Percentiles rank a stretch among this genome's conserved stretches.
Conservation (phyloP, 2,888 invertebrate species). For the Harmothoe impar region DNA sequence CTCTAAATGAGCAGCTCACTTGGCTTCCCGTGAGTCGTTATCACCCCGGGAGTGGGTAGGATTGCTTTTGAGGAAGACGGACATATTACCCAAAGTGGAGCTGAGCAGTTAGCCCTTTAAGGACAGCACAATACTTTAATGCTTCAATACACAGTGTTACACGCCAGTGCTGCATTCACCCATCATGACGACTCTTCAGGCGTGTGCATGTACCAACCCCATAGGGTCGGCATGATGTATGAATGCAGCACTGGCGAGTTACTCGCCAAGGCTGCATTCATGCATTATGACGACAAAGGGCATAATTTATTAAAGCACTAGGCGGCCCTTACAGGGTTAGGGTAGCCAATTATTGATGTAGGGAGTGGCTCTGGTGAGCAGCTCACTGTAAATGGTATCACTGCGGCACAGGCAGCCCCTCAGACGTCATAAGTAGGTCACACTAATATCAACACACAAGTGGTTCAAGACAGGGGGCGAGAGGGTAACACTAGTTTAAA, state of each 20-base stretch:
- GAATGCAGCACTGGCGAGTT: too few relatives aligned
- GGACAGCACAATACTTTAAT: not conserved
- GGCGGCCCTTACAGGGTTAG: too few relatives aligned
- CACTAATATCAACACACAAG: not conserved
- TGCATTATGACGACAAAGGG: too few relatives aligned
- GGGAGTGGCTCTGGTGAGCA: not conserved
- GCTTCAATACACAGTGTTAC: not conserved
- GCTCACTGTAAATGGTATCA: not conserved
- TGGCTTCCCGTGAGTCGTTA: too few relatives aligned
- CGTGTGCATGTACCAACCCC: too few relatives aligned
- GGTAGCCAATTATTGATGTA: not conserved
- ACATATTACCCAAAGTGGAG: conserved; percentile 1
- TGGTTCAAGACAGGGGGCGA: too few relatives aligned
- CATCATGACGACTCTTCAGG: too few relatives aligned
- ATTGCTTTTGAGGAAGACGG: not conserved
- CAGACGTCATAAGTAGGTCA: not conserved
- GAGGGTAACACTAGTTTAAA: too few relatives aligned
- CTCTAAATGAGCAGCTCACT: conserved; percentile 2
- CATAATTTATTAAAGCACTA: too few relatives aligned
- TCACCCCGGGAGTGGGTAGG: not conserved
- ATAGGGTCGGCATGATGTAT: too few relatives aligned
- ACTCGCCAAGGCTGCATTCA: too few relatives aligned
- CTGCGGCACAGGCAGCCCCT: not conserved
- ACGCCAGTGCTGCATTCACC: too few relatives aligned
- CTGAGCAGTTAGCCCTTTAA: not conserved